Evolutionary conservation across 2,888 invertebrate genomes (phyloP), one percentile per base, ranked within the genome.

Genomic region (Psylliodes chrysocephalus): DNA sequence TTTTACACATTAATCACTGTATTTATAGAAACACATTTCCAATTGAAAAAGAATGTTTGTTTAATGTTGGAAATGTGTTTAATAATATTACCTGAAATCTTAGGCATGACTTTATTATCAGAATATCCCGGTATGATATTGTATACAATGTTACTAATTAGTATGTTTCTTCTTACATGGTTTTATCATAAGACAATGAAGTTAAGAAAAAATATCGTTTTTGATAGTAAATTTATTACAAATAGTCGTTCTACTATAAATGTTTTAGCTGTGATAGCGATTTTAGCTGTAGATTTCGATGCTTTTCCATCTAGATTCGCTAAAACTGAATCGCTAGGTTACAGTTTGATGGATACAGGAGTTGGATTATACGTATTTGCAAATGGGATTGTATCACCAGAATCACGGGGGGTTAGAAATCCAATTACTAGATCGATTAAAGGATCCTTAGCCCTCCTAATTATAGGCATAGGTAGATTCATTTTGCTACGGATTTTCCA

Each of bases 311-410:
- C 91, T 47, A 84, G 89, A 72, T 92, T 94, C 80, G 92, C 93
- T 0, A 99, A 99, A 83, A 95, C 95, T 0, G 92, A 93, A 77
- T 86, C 82, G 0, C 94, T 87, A 83, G 97, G 98, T 0, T 92
- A 89, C 74, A 91, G 94, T 78, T 80, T 96, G 19, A 99, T 99
- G 99, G 99, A 99, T 79, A 87, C 92, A 7, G 98, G 98, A 7
- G 97, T 98, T 2, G 97, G 96, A 0, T 82, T 93, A 14, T 98
- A 92, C 83, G 87, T 96, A 5, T 84, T 92, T 30, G 86, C 91
- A 17, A 94, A 94, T 84, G 96, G 92, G 0, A 81, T 93, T 38
- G 91, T 93, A 0, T 87, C 91, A 14, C 84, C 85, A 0, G 86
- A 89, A 77, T 81, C 84, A 30, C 79, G 81, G 63, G 78, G 77